Evolutionary conservation across 2,888 invertebrate genomes (phyloP).

Genomic region (Ferrisia virgata): DNA sequence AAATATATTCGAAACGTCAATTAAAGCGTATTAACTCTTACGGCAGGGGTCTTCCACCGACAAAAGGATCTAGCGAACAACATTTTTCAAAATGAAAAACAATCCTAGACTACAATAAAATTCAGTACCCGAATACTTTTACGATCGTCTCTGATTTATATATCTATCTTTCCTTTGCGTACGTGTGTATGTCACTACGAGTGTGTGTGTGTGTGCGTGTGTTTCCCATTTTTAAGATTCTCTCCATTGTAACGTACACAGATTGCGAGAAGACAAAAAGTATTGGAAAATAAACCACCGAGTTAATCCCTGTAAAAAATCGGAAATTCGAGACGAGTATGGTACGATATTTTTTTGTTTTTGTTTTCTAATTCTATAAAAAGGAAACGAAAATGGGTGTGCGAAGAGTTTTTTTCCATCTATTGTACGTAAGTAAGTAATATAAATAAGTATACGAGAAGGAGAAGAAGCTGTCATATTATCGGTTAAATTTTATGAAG

Average conservation of each 20-base stretch:
- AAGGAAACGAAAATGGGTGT: background rate
- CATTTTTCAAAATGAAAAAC: constrained; percentile 32
- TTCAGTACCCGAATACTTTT: constrained; percentile 3
- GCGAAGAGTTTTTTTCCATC: background rate
- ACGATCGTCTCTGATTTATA: constrained; percentile 13
- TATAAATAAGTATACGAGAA: no score
- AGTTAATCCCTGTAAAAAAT: background rate
- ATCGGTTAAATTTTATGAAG: no score
- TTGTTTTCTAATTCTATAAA: background rate
- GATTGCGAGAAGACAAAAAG: background rate
- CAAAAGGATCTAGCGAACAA: constrained; percentile 20
- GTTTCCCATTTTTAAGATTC: constrained; percentile 6
- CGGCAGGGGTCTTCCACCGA: constrained; percentile 25
- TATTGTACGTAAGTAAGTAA: no score
- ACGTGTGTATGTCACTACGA: background rate
- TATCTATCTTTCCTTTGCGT: background rate
- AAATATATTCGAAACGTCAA: constrained; percentile 17
- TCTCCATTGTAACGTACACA: background rate
- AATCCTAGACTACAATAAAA: constrained; percentile 31
- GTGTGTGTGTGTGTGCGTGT: no score
- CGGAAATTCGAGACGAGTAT: background rate
- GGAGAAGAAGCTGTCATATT: no score
- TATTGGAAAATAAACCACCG: background rate
- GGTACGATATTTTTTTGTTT: background rate
- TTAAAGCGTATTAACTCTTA: constrained; percentile 27